A percentile compares a stretch with the other conserved stretches of the same genome.
phyloP scores from a whole-genome alignment of 2,113 vertebrate genomes.

The Bubo blakistoni region DNA sequence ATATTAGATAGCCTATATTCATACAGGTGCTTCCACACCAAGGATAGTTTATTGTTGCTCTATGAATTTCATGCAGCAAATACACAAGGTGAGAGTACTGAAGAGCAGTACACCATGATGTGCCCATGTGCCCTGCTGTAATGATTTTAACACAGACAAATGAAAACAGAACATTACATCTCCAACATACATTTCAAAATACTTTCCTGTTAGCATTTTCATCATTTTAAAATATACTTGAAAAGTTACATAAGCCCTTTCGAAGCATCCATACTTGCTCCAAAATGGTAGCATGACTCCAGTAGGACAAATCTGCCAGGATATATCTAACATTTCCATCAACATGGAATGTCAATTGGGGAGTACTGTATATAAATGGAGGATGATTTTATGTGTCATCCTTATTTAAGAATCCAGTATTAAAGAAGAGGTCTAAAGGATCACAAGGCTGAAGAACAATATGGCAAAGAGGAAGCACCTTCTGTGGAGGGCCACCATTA shows the following conservation, averaged over 20 bases:
- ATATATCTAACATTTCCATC: background rate
- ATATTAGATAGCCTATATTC: background rate
- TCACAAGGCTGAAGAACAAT: background rate
- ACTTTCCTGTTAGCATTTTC: background rate
- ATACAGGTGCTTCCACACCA: background rate
- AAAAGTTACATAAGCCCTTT: background rate
- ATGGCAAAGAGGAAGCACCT: background rate
- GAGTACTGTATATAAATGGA: background rate
- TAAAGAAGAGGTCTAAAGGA: background rate
- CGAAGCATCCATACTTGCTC: background rate
- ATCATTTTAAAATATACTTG: background rate
- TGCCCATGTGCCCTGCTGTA: background rate
- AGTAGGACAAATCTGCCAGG: background rate
- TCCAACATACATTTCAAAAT: background rate
- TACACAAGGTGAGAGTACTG: background rate
- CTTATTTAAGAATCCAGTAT: background rate
- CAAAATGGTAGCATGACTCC: background rate
- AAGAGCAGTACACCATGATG: background rate
- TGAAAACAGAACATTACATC: background rate
- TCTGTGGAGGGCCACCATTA: background rate
- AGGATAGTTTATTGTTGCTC: background rate
- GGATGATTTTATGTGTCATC: background rate
- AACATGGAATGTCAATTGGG: accelerated
- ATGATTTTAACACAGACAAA: background rate
- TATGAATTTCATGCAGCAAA: background rate